Base-by-base conservation (phyloP, 2,888 invertebrate genomes). In the Callimorpha dominula region DNA sequence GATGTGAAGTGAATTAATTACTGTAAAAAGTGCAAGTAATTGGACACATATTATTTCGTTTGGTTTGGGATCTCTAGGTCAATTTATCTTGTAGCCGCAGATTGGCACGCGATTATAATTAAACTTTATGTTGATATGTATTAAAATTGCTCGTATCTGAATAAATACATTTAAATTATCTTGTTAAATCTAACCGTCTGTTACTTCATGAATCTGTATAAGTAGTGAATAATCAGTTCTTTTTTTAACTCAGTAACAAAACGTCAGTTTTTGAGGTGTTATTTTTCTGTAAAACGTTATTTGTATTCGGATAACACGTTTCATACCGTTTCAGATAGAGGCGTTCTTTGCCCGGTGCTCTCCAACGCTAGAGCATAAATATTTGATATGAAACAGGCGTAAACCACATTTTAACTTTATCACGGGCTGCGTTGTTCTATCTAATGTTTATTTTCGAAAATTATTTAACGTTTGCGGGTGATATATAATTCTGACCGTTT, bases 311-410 rank as follows among this genome's bases (percentile, higher is more conserved):
- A 87, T 88, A 90, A 87, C 88, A 86, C 85, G 85, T 83, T 89
- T 88, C 88, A 86, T 83, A 86, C 80, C 73, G 84, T 89, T 91
- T 87, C 83, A 85, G 83, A 82, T 84, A 86, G 82, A 85, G 81
- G 82, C 82, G 80, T 82, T 84, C 76, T 79, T 77, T 81, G 89
- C 82, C 82, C 81, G 84, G 78, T 85, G 86, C 84, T 83, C 81
- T 84, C 84, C 81, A 81, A 31, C 87, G 81, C 78, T 78, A 78
- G 77, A 79, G 81, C 84, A 90, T 91, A 90, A 91, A 92, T 92
- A 92, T 91, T 92, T 91, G 86, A 90, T 91, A 88, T 85, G 85
- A 86, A 88, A 85, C 85, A 85, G 86, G 84, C 83, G 78, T 84
- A 83, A 84, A 85, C 89, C 86, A 87, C 89, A 87, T 88, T 86